Evolutionary conservation across 2,888 invertebrate genomes (phyloP).

Genomic region (Abscondita cerata): DNA sequence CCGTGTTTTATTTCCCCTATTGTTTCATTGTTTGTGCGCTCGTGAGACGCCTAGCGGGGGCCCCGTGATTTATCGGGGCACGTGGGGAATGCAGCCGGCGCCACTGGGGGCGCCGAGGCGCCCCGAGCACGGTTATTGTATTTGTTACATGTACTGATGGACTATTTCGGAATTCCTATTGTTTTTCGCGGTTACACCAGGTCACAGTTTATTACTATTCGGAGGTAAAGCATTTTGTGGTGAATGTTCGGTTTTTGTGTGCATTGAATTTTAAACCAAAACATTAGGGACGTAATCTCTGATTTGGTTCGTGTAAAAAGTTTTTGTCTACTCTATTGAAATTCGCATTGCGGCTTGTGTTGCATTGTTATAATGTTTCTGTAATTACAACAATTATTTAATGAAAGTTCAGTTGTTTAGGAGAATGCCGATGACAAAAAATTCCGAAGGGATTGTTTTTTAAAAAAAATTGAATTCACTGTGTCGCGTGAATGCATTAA

Average conservation of each 20-base stretch:
- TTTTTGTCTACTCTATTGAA: constrained; percentile 6
- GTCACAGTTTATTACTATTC: constrained; percentile 43
- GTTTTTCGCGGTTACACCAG: constrained; percentile 52
- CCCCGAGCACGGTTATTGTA: constrained; percentile 48
- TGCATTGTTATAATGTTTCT: constrained; percentile 6
- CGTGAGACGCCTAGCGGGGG: constrained; percentile 58
- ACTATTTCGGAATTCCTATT: constrained; percentile 58
- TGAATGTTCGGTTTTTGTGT: constrained; percentile 43
- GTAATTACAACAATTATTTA: constrained; percentile 4
- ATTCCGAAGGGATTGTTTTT: too few species aligned
- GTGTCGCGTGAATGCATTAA: too few species aligned
- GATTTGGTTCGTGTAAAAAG: not conserved
- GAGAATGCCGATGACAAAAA: too few species aligned
- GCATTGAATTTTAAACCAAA: constrained; percentile 40
- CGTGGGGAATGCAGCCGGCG: constrained; percentile 59
- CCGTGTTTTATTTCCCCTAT: constrained; percentile 60
- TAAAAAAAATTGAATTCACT: too few species aligned
- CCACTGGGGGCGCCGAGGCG: constrained; percentile 59
- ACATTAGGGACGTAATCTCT: constrained; percentile 19
- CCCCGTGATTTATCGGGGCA: constrained; percentile 60
- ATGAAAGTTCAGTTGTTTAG: not conserved
- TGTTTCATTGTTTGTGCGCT: constrained; percentile 60
- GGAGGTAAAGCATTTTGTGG: constrained; percentile 41
- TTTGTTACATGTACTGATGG: constrained; percentile 52
- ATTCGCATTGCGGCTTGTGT: not conserved